phyloP scores from a whole-genome alignment of 2,888 invertebrate genomes.

The Pocota personata region DNA sequence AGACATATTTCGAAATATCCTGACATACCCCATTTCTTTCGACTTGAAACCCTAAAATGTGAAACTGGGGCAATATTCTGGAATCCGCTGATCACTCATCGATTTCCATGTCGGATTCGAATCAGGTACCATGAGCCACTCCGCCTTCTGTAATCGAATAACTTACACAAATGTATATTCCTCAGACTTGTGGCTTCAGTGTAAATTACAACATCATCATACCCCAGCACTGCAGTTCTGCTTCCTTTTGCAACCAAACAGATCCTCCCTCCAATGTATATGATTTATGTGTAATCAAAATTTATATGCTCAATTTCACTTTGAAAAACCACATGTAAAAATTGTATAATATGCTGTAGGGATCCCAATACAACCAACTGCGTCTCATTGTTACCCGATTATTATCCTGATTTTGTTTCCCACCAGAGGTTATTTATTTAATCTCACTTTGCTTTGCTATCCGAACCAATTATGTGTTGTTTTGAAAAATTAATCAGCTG shows the following conservation, averaged over 20 bases:
- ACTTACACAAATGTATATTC: not conserved
- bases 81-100: too few relatives aligned
- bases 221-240: not conserved
- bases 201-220: not conserved
- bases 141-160: too few relatives aligned
- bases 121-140: too few relatives aligned
- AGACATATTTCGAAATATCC: too few relatives aligned
- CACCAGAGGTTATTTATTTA: constrained; percentile 39
- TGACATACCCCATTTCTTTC: too few relatives aligned
- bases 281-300: constrained; percentile 26
- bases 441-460: constrained; percentile 33
- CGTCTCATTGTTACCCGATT: constrained; percentile 27
- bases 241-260: not conserved
- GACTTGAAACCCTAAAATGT: too few relatives aligned
- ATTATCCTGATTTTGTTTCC: constrained; percentile 18
- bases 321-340: not conserved
- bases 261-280: not conserved
- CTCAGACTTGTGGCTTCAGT: not conserved
- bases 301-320: constrained; percentile 7
- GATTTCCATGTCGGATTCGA: too few relatives aligned
- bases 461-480: constrained; percentile 50
- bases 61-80: too few relatives aligned
- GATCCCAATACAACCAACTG: not conserved
- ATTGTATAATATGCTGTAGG: not conserved
- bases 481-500: constrained; percentile 61